phyloP scores from a whole-genome alignment of 1,140 invertebrate species.

The Drosophila busckii region DNA sequence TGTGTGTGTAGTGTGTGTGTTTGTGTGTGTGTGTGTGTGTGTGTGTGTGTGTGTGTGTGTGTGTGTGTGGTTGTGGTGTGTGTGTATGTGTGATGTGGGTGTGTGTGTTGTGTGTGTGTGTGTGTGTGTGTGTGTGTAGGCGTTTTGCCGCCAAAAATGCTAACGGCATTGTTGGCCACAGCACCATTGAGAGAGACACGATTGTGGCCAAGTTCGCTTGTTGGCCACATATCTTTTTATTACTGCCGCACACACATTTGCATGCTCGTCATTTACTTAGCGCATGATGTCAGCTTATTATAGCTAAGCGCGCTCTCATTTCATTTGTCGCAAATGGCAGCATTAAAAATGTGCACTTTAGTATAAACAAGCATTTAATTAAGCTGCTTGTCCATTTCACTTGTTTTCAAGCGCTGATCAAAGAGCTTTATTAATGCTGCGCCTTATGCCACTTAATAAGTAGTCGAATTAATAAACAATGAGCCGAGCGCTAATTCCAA shows the following conservation, averaged over 20 bases:
- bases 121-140: constrained; percentile 40
- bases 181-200: constrained; percentile 58
- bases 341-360: no score
- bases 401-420: no score
- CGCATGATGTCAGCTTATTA: constrained; percentile 37
- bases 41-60: constrained; percentile 4
- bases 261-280: constrained; percentile 38
- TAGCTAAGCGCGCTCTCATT: constrained; percentile 9
- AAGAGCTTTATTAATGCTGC: no score
- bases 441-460: no score
- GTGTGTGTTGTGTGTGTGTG: constrained; percentile 1
- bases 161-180: constrained; percentile 42
- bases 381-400: no score
- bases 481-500: no score
- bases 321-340: constrained; percentile 28
- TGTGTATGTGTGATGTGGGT: no score
- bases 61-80: not conserved
- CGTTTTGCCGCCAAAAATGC: constrained; percentile 70
- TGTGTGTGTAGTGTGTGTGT: not conserved
- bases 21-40: constrained; percentile 4
- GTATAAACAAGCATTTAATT: no score
- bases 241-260: constrained; percentile 27
- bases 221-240: constrained; percentile 23
- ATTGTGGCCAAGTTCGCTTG: constrained; percentile 40
- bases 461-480: no score